phyloP scores from a whole-genome alignment of 2,888 invertebrate species.

The Temnothorax unifasciatus region DNA sequence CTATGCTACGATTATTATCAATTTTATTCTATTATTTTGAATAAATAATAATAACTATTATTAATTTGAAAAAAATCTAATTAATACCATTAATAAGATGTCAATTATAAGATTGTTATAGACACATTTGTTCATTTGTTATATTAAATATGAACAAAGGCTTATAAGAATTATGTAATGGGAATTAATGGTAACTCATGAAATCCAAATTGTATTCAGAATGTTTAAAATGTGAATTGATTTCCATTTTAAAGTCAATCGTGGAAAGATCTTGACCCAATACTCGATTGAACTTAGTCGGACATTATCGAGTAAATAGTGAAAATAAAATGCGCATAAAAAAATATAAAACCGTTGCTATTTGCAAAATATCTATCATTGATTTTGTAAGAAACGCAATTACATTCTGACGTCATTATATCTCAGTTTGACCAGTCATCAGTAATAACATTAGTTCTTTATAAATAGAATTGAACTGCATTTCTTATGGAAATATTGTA shows the following conservation, averaged over 20 bases:
- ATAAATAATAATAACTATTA: background rate
- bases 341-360: background rate
- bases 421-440: background rate
- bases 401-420: background rate
- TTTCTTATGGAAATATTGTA: background rate
- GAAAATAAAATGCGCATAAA: background rate
- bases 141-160: background rate
- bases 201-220: conserved; percentile 19
- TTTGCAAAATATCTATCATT: conserved; percentile 1
- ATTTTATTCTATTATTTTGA: background rate
- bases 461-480: background rate
- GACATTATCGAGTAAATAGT: conserved; percentile 16
- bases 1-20: background rate
- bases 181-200: background rate
- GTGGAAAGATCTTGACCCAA: conserved; percentile 37
- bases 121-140: background rate
- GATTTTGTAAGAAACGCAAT: background rate
- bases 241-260: conserved; percentile 32
- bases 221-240: background rate
- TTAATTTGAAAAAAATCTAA: background rate
- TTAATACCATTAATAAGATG: background rate
- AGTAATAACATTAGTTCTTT: background rate
- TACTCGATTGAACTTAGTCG: background rate
- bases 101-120: background rate
- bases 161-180: background rate